A percentile compares a stretch with the other conserved stretches of the same genome.
phyloP scores from a whole-genome alignment of 2,888 invertebrate genomes.

The Balanococcus diminutus region DNA sequence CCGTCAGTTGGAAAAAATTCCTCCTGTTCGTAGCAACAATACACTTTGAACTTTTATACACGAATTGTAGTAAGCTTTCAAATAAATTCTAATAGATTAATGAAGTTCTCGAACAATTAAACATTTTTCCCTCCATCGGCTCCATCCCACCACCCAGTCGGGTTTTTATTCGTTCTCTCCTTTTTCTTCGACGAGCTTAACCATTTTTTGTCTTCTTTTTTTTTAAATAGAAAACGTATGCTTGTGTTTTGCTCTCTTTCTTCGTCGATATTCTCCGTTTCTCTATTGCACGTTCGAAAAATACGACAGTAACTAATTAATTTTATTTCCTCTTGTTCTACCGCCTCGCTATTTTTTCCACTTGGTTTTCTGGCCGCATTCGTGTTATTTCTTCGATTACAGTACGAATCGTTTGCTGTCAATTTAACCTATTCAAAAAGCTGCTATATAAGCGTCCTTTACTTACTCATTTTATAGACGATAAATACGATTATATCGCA shows the following conservation, averaged over 20 bases:
- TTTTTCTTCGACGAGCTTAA: conserved; percentile 1
- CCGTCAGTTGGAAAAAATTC: not conserved
- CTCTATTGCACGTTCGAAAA: not conserved
- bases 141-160: not conserved
- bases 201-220: not conserved
- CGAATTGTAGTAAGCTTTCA: conserved; percentile 13
- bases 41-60: not conserved
- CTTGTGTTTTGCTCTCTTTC: not conserved
- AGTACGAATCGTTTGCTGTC: conserved; percentile 23
- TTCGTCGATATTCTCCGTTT: not conserved
- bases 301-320: conserved; percentile 40
- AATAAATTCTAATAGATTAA: conserved; percentile 43
- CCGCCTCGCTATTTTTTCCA: not conserved
- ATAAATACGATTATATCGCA: not conserved
- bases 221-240: not conserved
- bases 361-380: not conserved
- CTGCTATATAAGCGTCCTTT: not conserved
- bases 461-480: not conserved
- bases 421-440: conserved; percentile 16
- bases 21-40: not conserved
- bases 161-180: not conserved
- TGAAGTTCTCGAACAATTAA: conserved; percentile 36
- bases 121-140: not conserved
- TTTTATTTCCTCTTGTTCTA: not conserved
- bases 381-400: conserved; percentile 25